Base-by-base conservation (phyloP, 2,797 vertebrate genomes). In the Arremon aurantiirostris region DNA sequence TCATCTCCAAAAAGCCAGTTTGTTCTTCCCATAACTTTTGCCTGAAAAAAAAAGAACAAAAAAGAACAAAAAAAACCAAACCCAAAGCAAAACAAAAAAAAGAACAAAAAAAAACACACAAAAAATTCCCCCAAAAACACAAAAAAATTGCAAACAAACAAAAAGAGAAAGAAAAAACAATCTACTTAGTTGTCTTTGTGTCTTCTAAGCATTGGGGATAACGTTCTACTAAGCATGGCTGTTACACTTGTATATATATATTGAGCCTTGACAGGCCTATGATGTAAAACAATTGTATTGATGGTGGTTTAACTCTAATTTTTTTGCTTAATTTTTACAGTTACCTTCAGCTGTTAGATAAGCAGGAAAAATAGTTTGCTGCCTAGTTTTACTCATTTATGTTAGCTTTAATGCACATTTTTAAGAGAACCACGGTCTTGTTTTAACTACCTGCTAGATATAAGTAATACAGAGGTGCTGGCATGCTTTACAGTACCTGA, bases 261-360 rank as follows among this genome's bases (percentile, higher is more conserved):
- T 98, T 97, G 97, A 98, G 98, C 99, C 98, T 98, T 97, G 97
- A 98, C 97, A 98, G 98, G 98, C 98, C 98, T 98, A 99, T 98
- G 98, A 98, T 99, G 99, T 99, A 98, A 98, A 99, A 98, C 98
- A 99, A 97, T 99, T 99, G 98, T 99, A 98, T 98, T 98, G 98
- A 99, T 99, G 98, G 98, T 99, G 98, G 98, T 99, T 98, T 99
- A 98, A 98, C 98, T 98, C 96, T 97, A 92, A 50, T 89, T 96
- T 97, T 88, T 96, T 96, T 84, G 90, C 93, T 96, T 95, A 93
- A 93, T 97, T 97, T 98, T 99, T 98, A 98, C 98, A 98, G 98
- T 98, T 98, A 98, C 98, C 99, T 99, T 98, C 98, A 98, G 98
- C 98, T 99, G 97, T 98, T 98, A 98, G 98, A 98, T 98, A 98